Percentiles rank a stretch among this genome's conserved stretches.
Evolutionary conservation across 2,888 invertebrate species (phyloP).

Genomic region (Trichogramma evanescens): DNA sequence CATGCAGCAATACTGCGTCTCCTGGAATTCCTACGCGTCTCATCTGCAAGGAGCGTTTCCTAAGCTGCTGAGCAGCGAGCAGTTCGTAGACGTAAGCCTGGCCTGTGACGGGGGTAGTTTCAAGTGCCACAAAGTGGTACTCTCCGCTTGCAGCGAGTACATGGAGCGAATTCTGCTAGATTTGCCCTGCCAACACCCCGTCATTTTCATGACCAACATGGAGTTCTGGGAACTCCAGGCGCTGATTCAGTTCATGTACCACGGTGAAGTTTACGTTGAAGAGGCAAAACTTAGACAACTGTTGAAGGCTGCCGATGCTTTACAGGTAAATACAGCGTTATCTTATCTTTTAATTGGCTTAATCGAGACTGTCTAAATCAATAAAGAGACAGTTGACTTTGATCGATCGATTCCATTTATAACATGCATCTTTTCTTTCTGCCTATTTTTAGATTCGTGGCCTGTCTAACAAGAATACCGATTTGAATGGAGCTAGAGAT

Average conservation of each 20-base stretch:
- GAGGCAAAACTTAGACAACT: constrained; percentile 42
- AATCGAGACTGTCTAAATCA: too few relatives aligned
- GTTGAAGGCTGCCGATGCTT: constrained; percentile 44
- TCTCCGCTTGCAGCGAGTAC: constrained; percentile 79
- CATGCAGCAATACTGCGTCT: constrained; percentile 62
- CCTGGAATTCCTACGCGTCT: constrained; percentile 77
- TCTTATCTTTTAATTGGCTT: not conserved
- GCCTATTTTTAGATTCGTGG: constrained; percentile 37
- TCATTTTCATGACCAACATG: constrained; percentile 76
- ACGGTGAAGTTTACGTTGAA: constrained; percentile 45
- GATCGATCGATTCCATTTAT: not conserved
- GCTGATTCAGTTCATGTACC: constrained; percentile 45
- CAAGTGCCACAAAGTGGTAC: constrained; percentile 78
- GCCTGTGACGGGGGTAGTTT: constrained; percentile 80
- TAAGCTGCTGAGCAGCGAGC: constrained; percentile 66
- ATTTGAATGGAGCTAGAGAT: constrained; percentile 9
- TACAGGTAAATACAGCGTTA: constrained; percentile 35
- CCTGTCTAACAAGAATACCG: constrained; percentile 41
- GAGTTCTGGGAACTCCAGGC: constrained; percentile 46
- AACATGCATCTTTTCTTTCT: not conserved
- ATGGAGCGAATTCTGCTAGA: constrained; percentile 75
- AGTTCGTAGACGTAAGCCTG: constrained; percentile 80
- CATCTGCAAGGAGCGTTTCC: constrained; percentile 74
- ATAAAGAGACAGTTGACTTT: not conserved
- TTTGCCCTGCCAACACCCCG: constrained; percentile 80